Evolutionary conservation across 2,888 invertebrate species (phyloP), one percentile per base, ranked within the genome.

Genomic region (Caenorhabditis virilis): DNA sequence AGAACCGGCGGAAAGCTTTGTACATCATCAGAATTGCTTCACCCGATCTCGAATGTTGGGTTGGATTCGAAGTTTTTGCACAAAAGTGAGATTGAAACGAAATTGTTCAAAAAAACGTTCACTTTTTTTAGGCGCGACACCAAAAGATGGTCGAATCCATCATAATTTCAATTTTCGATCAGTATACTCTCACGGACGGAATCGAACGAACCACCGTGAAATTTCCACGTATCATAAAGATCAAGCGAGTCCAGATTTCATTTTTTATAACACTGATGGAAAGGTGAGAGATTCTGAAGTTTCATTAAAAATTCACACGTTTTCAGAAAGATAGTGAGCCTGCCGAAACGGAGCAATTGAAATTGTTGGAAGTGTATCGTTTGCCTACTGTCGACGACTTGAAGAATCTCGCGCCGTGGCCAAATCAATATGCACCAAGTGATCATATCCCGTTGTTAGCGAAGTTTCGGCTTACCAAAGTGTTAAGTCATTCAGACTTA

Each of bases 171-270:
- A 51, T 9, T 50, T 70, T 2, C 22, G 15, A 11, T 61, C 67
- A 2, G 61, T 52, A 11, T 60, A 63, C 20, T 38, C 52, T 15
- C 26, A 52, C 15, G 20, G 25, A 1, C 30, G 51, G 43, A n/a
- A 16, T 11, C 33, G 22, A 27, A 22, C n/a, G n/a, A n/a, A n/a
- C n/a, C n/a, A 36, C 35, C 6, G 38, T 2, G 71, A 72, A 22
- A 35, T 78, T 16, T 77, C 78, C 6, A 79, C 77, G 13, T 74
- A 53, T 51, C 78, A 78, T 61, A 56, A 65, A 20, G 69, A 72
- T 16, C 2, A n/a, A 0, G 72, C 53, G 1, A 62, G 68, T 22
- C 80, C 80, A 4, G 80, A 80, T 52, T 80, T 75, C 41, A 79
- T 80, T 16, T 80, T 80, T 54, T 80, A 74, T 42, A 55, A 68